Evolutionary conservation across 2,888 invertebrate species (phyloP), one percentile per base, ranked within the genome.

Genomic region (Drosophila austrosaltans): DNA sequence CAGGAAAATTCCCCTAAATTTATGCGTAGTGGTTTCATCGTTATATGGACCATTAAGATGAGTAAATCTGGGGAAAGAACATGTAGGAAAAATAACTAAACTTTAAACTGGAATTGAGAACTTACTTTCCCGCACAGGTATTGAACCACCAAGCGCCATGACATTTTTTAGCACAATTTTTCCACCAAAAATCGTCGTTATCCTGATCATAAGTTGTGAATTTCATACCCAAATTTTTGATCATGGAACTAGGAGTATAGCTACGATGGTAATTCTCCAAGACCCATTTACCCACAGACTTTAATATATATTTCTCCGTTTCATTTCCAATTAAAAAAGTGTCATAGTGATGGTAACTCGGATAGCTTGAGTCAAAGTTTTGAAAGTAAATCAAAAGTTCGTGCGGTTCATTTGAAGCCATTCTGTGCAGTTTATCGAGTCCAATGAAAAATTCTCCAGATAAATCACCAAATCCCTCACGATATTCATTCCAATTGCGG

Each of bases 111-210:
- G 5, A 16, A 6, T 7, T 20, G 16, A 5, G 30, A 30, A 30
- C 30, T 30, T 30, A 30, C 30, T 36, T 8, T 36, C 36, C 36
- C 8, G 2, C 36, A 32, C 66, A 67, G n/a, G 39, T 30, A n/a
- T 39, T 12, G n/a, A 66, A 69, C 72, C 66, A 75, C 63, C 75
- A 75, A 25, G 66, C 73, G 7, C 69, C 63, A 12, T 28, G 42
- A 0, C 42, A 48, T 12, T 39, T 53, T 6, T 75, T 57, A 1
- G 69, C 74, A 63, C 75, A 75, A 12, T 75, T 72, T 2, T 42
- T 16, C n/a, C 48, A 57, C 60, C 53, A 72, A 65, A 54, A 66
- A 3, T 60, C 36, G 32, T 69, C 69, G 30, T 75, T 72, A 36
- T 75, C 69, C 12, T 53, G 60, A 28, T 75, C 74, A 30, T 28